These are phyloP conservation scores for Trachythela sp. DNA, from an alignment of 64 coral and sea anemone species.

Conservation along the genomic window DNA sequence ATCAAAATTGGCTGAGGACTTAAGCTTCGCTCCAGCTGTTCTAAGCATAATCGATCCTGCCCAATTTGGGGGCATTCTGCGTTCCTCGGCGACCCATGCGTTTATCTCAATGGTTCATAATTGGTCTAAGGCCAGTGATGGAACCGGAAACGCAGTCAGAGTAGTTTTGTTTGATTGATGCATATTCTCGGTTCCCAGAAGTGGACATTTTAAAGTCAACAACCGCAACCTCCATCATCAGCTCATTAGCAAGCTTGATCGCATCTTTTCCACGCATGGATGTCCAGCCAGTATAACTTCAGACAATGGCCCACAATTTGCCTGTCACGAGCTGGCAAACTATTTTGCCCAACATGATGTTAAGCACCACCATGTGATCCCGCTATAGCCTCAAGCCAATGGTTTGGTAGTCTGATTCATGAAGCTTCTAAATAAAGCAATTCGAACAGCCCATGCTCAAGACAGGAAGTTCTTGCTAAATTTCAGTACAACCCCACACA, in stretches of 20 bases:
- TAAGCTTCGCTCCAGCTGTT: too few relatives aligned
- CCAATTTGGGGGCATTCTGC: too few relatives aligned
- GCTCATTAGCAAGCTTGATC: constrained; percentile 11
- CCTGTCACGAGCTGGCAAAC: constrained; percentile 22
- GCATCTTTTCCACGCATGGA: constrained; percentile 26
- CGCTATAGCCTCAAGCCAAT: constrained; percentile 8
- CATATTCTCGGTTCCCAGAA: constrained; percentile 24
- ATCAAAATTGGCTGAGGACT: too few relatives aligned
- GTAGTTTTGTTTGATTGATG: too few relatives aligned
- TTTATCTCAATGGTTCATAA: too few relatives aligned
- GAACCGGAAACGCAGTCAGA: too few relatives aligned
- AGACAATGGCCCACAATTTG: constrained; percentile 38
- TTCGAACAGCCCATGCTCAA: background rate
- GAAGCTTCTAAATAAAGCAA: background rate
- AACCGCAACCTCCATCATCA: constrained; percentile 10
- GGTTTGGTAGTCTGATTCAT: background rate
- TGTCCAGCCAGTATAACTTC: constrained; percentile 21
- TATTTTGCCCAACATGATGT: constrained; percentile 30
- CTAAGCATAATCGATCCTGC: too few relatives aligned
- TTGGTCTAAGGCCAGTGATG: too few relatives aligned
- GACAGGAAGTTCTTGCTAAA: background rate
- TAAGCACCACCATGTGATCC: constrained; percentile 25
- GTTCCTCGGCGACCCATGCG: too few relatives aligned
- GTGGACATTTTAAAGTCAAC: constrained; percentile 32
- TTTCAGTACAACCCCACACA: background rate